Percentiles rank a stretch among this genome's conserved stretches.
Evolutionary conservation across 2,113 vertebrate genomes (phyloP).

Genomic region (Paratilapia polleni): DNA sequence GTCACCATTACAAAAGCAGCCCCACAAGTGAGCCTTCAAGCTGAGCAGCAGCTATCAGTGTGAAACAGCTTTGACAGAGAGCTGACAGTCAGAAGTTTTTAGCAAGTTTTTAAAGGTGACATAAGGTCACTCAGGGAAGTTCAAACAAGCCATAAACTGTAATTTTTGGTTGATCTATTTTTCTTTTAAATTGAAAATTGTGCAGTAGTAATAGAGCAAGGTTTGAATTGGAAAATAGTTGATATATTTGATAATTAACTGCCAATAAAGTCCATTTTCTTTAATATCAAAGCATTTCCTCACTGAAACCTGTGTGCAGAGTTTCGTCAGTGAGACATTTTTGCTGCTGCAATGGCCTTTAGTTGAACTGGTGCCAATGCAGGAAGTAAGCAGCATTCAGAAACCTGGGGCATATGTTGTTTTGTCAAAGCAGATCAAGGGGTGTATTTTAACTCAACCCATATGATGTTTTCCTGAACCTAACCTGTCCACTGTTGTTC

Average conservation of each 20-base stretch:
- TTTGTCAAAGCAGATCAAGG: background rate
- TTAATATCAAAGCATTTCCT: background rate
- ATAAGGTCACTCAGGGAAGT: background rate
- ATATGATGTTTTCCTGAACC: background rate
- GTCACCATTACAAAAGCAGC: fast-evolving
- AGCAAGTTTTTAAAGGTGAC: background rate
- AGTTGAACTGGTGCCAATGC: background rate
- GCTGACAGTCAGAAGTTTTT: background rate
- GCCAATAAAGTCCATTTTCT: background rate
- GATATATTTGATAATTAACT: background rate
- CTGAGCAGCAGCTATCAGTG: background rate
- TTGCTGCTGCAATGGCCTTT: too few species aligned
- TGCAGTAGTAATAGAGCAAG: background rate
- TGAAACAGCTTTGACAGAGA: background rate
- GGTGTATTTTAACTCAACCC: background rate
- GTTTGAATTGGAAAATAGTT: background rate
- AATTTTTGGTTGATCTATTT: fast-evolving
- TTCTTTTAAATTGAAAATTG: background rate
- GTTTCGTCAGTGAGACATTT: background rate
- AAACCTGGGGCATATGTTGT: background rate
- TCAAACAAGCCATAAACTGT: background rate
- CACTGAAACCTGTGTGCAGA: background rate
- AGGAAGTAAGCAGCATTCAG: background rate
- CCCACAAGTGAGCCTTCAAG: background rate
- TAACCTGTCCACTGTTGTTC: too few species aligned